A percentile compares a stretch with the other conserved stretches of the same genome.
These are phyloP conservation scores for Pseudonaja textilis DNA, from an alignment of 2,113 vertebrate genomes.

Conservation along the genomic window DNA sequence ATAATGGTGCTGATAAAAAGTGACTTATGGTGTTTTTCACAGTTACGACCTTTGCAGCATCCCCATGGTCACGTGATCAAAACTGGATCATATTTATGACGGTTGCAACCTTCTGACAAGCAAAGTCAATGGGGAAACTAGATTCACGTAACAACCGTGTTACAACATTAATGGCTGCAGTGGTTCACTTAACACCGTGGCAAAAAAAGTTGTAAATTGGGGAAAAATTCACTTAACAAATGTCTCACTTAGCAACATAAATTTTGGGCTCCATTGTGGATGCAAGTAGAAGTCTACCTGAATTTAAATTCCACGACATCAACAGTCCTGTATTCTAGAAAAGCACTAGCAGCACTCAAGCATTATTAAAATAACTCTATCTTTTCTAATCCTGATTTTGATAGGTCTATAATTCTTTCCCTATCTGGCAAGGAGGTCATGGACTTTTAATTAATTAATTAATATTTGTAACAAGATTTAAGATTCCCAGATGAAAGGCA, in stretches of 20 bases:
- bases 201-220: not conserved
- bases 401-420: slow-evolving; percentile 60
- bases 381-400: slow-evolving; percentile 64
- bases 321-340: not conserved
- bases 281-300: not conserved
- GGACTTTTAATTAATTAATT: slow-evolving; percentile 70
- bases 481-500: slow-evolving; percentile 70
- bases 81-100: not conserved
- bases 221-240: not conserved
- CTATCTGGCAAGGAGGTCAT: slow-evolving; percentile 63
- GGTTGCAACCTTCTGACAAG: not conserved
- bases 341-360: slow-evolving; percentile 44
- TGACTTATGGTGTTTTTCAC: not conserved
- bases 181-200: not conserved
- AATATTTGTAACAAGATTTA: slow-evolving; percentile 66
- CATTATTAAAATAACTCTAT: slow-evolving; percentile 60
- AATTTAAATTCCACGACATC: not conserved
- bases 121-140: not conserved
- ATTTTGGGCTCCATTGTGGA: not conserved
- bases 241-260: not conserved
- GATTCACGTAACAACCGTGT: not conserved
- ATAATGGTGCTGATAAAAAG: not conserved
- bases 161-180: not conserved
- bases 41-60: not conserved
- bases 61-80: not conserved